Evolutionary conservation across 2,113 vertebrate species (phyloP).

Genomic region (Girardinichthys multiradiatus): DNA sequence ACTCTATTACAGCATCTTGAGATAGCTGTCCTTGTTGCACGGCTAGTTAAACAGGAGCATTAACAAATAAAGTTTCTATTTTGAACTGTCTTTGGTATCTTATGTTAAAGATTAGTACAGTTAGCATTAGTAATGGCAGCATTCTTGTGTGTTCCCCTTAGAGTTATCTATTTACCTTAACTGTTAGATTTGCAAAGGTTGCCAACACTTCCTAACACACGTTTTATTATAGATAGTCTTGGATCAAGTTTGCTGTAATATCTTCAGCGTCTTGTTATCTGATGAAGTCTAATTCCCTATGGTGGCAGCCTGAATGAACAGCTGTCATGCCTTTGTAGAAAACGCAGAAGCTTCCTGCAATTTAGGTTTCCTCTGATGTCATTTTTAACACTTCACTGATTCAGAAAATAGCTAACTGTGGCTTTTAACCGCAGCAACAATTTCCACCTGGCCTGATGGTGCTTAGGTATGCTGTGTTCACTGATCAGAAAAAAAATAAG

Average conservation of each 20-base stretch:
- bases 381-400: not conserved
- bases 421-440: not conserved
- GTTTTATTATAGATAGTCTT: not conserved
- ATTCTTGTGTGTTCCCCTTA: not conserved
- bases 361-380: not conserved
- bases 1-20: not conserved
- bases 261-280: not conserved
- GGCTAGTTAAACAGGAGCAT: not conserved
- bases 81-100: not conserved
- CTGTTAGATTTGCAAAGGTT: not conserved
- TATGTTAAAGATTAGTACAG: not conserved
- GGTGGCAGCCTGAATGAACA: not conserved
- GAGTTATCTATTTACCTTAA: not conserved
- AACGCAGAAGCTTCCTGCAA: not conserved
- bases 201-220: not conserved
- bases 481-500: not conserved
- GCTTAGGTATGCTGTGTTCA: too few relatives aligned
- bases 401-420: not conserved
- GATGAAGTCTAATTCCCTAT: not conserved
- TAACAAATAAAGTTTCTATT: not conserved
- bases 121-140: not conserved
- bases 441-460: not conserved
- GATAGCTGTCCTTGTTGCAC: not conserved
- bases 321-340: not conserved
- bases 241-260: not conserved